Conservation (phyloP, 2,888 invertebrate species). For the Pseudococcus longispinus region DNA sequence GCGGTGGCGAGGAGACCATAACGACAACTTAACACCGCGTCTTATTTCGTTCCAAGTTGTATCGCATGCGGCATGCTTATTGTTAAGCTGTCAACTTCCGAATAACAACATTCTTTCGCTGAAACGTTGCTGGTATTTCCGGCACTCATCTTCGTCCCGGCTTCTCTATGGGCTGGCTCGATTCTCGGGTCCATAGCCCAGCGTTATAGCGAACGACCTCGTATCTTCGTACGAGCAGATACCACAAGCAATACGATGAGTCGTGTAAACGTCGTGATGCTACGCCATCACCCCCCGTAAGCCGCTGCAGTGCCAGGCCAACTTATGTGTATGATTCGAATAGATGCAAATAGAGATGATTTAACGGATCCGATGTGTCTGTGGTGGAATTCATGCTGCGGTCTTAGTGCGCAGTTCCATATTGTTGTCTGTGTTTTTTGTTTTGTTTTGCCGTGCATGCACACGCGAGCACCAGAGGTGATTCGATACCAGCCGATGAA, state of each 20-base stretch:
- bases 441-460: neutral
- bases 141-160: slow-evolving; percentile 47
- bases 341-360: neutral
- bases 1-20: neutral
- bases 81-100: slow-evolving; percentile 51
- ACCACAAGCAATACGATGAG: neutral
- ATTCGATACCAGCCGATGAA: neutral
- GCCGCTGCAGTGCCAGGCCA: neutral
- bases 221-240: neutral
- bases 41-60: slow-evolving; percentile 4
- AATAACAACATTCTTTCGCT: slow-evolving; percentile 49
- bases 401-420: neutral
- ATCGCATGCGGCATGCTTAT: slow-evolving; percentile 40
- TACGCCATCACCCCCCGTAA: too few species aligned
- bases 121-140: slow-evolving; percentile 54
- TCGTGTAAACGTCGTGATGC: neutral
- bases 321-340: neutral
- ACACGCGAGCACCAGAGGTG: neutral
- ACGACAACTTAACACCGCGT: slow-evolving; percentile 13
- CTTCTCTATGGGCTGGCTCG: too few species aligned
- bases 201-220: neutral
- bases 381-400: neutral
- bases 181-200: neutral
- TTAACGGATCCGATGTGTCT: neutral
- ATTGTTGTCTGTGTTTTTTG: neutral